These are phyloP conservation scores for Diplodus sargus DNA, from an alignment of 2,797 vertebrate genomes.

Conservation along the genomic window DNA sequence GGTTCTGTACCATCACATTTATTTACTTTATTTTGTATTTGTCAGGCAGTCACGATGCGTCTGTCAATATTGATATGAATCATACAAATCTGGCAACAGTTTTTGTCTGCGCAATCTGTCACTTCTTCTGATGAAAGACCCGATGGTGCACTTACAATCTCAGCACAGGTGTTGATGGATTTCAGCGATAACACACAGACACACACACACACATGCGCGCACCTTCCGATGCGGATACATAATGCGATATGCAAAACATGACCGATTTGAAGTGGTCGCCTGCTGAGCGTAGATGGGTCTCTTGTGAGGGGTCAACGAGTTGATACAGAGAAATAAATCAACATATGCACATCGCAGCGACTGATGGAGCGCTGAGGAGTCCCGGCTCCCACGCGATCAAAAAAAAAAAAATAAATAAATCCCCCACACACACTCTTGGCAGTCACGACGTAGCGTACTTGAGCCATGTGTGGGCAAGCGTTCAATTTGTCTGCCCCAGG, in stretches of 20 bases:
- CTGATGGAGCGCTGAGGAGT: slow-evolving; percentile 7
- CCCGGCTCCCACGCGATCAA: neutral
- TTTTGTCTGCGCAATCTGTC: neutral
- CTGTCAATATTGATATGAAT: neutral
- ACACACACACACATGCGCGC: neutral
- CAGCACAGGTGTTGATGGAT: slow-evolving; percentile 13
- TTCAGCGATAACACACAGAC: neutral
- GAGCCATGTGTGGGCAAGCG: slow-evolving; percentile 3
- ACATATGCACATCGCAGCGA: neutral
- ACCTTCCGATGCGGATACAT: slow-evolving; percentile 11
- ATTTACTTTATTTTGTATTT: neutral
- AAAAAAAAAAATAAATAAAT: neutral
- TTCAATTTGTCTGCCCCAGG: neutral
- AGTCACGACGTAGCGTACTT: slow-evolving; percentile 3
- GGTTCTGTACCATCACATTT: neutral
- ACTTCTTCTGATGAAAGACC: neutral
- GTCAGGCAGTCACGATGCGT: neutral
- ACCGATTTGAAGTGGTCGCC: slow-evolving; percentile 40
- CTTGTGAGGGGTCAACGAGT: slow-evolving; percentile 41
- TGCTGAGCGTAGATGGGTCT: slow-evolving; percentile 52
- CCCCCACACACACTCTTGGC: neutral
- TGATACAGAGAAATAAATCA: slow-evolving; percentile 37
- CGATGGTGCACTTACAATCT: neutral
- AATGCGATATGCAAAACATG: slow-evolving; percentile 54
- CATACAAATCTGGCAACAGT: neutral